phyloP scores from a whole-genome alignment of 2,113 vertebrate species.

The Tyto alba region DNA sequence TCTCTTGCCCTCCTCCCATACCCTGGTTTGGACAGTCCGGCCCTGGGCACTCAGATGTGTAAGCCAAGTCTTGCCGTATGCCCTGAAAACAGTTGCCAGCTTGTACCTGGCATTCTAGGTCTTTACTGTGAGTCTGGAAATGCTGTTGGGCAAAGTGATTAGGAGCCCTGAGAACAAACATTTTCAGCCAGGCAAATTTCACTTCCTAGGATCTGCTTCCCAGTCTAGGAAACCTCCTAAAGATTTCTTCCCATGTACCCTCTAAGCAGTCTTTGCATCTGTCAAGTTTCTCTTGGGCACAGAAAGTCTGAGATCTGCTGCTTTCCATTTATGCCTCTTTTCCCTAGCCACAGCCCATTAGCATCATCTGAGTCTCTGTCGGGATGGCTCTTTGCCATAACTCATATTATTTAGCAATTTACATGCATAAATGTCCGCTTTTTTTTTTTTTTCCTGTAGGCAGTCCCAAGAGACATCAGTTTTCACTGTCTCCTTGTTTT shows the following conservation, averaged over 20 bases:
- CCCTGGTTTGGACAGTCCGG: background rate
- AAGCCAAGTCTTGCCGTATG: background rate
- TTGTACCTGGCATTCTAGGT: background rate
- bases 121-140: background rate
- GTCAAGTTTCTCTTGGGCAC: background rate
- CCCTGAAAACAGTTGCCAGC: background rate
- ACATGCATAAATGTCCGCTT: background rate
- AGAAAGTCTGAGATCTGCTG: background rate
- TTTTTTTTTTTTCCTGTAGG: background rate
- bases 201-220: background rate
- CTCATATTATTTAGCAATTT: background rate
- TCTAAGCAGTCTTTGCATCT: background rate
- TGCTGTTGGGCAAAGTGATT: background rate
- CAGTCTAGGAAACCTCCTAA: background rate
- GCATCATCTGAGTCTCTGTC: background rate
- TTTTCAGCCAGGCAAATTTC: background rate
- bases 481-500: background rate
- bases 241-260: background rate
- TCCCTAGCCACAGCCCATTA: background rate
- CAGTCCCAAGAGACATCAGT: background rate
- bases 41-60: background rate
- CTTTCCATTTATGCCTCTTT: background rate
- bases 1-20: background rate
- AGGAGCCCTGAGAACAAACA: background rate
- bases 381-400: background rate